Conservation (phyloP, 2,113 vertebrate species). For the Ailuropoda melanoleuca region DNA sequence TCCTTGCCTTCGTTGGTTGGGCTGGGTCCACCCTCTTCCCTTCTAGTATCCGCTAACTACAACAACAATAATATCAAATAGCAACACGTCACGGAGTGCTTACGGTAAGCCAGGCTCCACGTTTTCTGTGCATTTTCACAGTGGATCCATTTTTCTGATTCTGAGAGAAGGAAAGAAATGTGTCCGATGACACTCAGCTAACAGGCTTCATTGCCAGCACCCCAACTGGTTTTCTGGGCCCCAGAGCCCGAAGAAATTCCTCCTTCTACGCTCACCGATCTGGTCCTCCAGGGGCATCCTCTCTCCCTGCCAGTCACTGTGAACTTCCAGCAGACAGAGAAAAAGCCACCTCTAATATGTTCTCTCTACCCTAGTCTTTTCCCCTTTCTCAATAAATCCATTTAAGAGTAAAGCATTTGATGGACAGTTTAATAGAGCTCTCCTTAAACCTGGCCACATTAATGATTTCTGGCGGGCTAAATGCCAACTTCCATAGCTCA, state of each 20-base stretch:
- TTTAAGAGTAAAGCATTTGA: slow-evolving; percentile 82
- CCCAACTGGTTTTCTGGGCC: not conserved
- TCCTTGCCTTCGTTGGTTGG: not conserved
- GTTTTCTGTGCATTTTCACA: not conserved
- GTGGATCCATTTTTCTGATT: not conserved
- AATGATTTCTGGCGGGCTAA: slow-evolving; percentile 82
- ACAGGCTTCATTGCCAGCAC: not conserved
- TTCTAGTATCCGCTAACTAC: not conserved
- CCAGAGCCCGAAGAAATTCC: not conserved
- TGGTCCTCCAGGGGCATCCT: not conserved
- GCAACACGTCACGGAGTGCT: accelerated
- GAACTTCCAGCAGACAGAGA: slow-evolving; percentile 57
- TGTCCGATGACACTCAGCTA: not conserved
- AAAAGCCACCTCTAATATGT: slow-evolving; percentile 57
- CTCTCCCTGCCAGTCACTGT: slow-evolving; percentile 58
- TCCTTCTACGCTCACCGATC: slow-evolving; percentile 19
- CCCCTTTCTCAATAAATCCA: slow-evolving; percentile 84
- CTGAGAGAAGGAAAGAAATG: not conserved
- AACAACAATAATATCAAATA: not conserved
- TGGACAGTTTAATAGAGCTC: slow-evolving; percentile 83
- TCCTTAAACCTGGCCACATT: slow-evolving; percentile 82
- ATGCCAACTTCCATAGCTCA: slow-evolving; percentile 73
- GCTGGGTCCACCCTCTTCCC: not conserved
- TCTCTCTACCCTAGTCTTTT: slow-evolving; percentile 71
- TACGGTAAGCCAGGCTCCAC: not conserved